Conservation (phyloP, 2,888 invertebrate species). For the Chironomus riparius region DNA sequence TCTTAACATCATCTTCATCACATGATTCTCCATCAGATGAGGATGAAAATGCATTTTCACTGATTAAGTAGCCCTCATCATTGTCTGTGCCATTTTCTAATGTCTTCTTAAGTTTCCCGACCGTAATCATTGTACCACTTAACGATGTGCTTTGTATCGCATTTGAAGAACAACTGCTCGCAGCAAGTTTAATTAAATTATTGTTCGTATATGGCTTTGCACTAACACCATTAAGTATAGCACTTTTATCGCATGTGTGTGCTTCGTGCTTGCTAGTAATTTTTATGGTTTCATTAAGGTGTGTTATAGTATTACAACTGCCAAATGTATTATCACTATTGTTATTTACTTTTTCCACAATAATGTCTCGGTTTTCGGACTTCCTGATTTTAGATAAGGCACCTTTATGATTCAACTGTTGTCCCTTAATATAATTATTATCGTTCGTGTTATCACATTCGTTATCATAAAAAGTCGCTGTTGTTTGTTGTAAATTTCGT, state of each 20-base stretch:
- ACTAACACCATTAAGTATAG: conserved; percentile 4
- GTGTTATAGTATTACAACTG: conserved; percentile 8
- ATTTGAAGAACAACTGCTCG: conserved; percentile 22
- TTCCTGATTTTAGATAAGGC: conserved; percentile 9
- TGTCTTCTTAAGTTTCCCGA: conserved; percentile 31
- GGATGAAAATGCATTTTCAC: conserved; percentile 51
- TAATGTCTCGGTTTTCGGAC: neutral
- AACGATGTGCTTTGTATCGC: conserved; percentile 23
- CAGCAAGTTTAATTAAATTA: conserved; percentile 27
- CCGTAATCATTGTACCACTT: conserved; percentile 32
- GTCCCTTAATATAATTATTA: conserved; percentile 7
- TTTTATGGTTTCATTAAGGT: conserved; percentile 27
- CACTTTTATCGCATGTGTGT: neutral
- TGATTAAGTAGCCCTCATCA: conserved; percentile 40
- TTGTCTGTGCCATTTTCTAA: conserved; percentile 1
- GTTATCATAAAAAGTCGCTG: neutral
- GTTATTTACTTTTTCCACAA: neutral
- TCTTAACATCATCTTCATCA: conserved; percentile 28
- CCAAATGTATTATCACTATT: neutral
- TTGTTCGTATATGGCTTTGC: conserved; percentile 12
- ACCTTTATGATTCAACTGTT: neutral
- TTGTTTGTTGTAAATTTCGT: neutral
- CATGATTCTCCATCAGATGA: conserved; percentile 40
- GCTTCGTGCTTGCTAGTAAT: conserved; percentile 21
- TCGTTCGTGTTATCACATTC: neutral